Conservation (phyloP, 2,888 invertebrate species). For the Odiellus spinosus region DNA sequence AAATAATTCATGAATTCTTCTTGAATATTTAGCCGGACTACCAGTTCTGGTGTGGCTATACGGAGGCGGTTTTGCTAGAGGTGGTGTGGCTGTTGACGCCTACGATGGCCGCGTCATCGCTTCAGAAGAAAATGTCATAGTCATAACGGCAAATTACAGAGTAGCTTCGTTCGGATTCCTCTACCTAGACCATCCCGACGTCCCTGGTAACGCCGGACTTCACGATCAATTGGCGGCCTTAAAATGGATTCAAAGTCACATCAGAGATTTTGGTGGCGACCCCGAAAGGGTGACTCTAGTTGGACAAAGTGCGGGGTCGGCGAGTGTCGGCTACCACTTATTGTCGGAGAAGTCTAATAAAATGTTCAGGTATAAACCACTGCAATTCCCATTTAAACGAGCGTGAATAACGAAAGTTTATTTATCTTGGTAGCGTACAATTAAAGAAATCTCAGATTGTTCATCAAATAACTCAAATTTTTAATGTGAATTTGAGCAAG, state of each 20-base stretch:
- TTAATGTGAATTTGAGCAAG: too few species aligned
- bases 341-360: constrained; percentile 19
- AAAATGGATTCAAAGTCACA: constrained; percentile 38
- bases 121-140: constrained; percentile 32
- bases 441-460: too few species aligned
- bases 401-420: too few species aligned
- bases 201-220: constrained; percentile 46
- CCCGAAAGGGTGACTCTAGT: constrained; percentile 35
- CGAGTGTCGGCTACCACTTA: constrained; percentile 31
- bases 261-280: constrained; percentile 38
- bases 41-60: constrained; percentile 25
- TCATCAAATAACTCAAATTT: too few species aligned
- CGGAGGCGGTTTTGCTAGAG: constrained; percentile 36
- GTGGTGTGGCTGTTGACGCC: constrained; percentile 31
- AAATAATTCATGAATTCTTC: too few species aligned
- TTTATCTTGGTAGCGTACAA: too few species aligned
- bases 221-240: constrained; percentile 35
- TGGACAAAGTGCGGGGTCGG: constrained; percentile 40
- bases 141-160: constrained; percentile 37
- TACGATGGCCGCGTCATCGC: constrained; percentile 34
- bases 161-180: constrained; percentile 32
- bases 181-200: constrained; percentile 32
- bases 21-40: constrained; percentile 26
- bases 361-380: too few species aligned
- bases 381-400: too few species aligned